Base-by-base conservation (phyloP, 2,888 invertebrate species). In the Crioceris asparagi region DNA sequence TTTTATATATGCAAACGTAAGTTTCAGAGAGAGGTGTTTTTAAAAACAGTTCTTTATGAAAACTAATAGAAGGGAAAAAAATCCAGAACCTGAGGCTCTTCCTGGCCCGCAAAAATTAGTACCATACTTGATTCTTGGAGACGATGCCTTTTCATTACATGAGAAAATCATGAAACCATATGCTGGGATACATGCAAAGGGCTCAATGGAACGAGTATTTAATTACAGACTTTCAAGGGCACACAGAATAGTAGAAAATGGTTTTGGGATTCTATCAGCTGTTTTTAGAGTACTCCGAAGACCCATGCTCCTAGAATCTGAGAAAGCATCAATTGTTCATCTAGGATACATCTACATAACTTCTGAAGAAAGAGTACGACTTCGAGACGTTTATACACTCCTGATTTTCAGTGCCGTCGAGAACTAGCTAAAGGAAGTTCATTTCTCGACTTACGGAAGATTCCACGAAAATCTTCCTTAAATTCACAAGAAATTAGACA, bases 101-200 rank as follows among this genome's bases (percentile, higher is more conserved):
- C 21, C 21, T 7, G 7, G 6, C 7, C 6, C 6, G 10, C 7
- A 21, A 6, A 23, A 21, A 18, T 29, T 29, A 17, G 17, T 39
- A n/a, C 40, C 40, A 17, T 43, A 41, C 29, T 27, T 38, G n/a
- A 29, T 41, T 41, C 14, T 41, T n/a, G 43, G 17, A 10, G 43
- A 43, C 34, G 34, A 32, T 17, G 43, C 43, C 6, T 44, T 42
- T 43, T 35, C 49, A 18, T 33, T 49, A 14, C 35, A 17, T 29
- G 31, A 27, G 27, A 19, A 46, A 36, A 25, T 48, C 10, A 43
- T 51, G 44, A 52, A 52, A 32, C 49, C 48, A 11, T 51, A 40
- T 32, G 19, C 48, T n/a, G 47, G 47, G 26, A 29, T 32, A 17
- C 36, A 40, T 33, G 34, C 29, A 7, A 44, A 36, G 34, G 47